These are phyloP conservation scores for Aphelinus certus DNA, from an alignment of 1,140 invertebrate genomes.

Conservation along the genomic window DNA sequence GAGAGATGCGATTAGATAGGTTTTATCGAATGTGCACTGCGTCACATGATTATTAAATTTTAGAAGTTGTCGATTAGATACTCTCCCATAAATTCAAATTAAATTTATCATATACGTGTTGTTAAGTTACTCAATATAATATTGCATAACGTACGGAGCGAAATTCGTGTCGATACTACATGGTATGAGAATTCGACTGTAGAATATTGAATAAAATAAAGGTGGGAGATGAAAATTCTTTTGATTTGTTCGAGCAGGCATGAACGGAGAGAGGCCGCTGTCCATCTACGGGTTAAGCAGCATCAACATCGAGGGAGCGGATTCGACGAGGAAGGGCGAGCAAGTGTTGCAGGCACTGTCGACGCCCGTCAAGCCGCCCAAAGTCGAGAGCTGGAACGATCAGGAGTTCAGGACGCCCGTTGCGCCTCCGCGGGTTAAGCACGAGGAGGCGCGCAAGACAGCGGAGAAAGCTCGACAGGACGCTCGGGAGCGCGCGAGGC, in stretches of 20 bases:
- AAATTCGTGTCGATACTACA: too few relatives aligned
- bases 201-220: constrained; percentile 3
- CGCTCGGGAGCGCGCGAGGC: constrained; percentile 73
- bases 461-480: constrained; percentile 73
- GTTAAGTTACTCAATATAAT: too few relatives aligned
- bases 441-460: constrained; percentile 64
- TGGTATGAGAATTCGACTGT: background rate
- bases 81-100: too few relatives aligned
- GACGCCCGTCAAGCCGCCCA: background rate
- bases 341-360: too few relatives aligned
- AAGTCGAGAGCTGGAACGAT: background rate
- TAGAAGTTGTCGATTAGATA: too few relatives aligned
- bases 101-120: too few relatives aligned
- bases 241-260: background rate
- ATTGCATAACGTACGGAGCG: too few relatives aligned
- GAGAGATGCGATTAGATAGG: too few relatives aligned
- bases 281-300: constrained; percentile 22
- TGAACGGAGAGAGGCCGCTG: constrained; percentile 20
- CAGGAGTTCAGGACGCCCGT: constrained; percentile 62
- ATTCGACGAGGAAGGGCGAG: too few relatives aligned
- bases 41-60: too few relatives aligned
- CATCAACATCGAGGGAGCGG: too few relatives aligned
- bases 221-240: constrained; percentile 10
- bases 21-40: too few relatives aligned
- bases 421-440: constrained; percentile 61